Percentiles rank a stretch among this genome's conserved stretches.
phyloP scores from a whole-genome alignment of 2,888 invertebrate genomes.

The Synergus gifuensis region DNA sequence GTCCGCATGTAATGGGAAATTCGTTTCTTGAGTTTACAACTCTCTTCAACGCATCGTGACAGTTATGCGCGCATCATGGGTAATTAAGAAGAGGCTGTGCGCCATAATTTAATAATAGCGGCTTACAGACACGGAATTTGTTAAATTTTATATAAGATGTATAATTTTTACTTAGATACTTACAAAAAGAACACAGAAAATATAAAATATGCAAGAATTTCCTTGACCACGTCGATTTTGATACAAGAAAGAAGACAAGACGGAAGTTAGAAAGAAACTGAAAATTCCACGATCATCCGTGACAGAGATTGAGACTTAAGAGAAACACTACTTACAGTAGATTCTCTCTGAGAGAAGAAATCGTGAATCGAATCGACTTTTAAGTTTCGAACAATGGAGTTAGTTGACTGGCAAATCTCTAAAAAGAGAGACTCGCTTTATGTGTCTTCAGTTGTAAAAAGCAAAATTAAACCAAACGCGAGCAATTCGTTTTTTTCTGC shows the following conservation, averaged over 20 bases:
- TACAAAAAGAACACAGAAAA: not conserved
- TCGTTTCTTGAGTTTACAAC: conserved; percentile 28
- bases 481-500: not conserved
- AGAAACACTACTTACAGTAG: not conserved
- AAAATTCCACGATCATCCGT: conserved; percentile 21
- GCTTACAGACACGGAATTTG: not conserved
- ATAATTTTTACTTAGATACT: too few relatives aligned
- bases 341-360: conserved; percentile 5
- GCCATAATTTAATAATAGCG: conserved; percentile 27
- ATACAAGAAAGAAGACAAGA: not conserved
- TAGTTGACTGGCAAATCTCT: not conserved
- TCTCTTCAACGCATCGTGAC: conserved; percentile 23
- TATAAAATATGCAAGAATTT: not conserved
- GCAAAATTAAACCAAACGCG: not conserved
- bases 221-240: not conserved
- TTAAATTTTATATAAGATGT: too few relatives aligned
- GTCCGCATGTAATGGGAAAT: conserved; percentile 25
- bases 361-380: conserved; percentile 19
- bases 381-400: conserved; percentile 6
- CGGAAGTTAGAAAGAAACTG: not conserved
- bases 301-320: conserved; percentile 8
- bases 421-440: not conserved
- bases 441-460: not conserved
- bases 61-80: conserved; percentile 25
- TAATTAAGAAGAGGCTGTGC: conserved; percentile 24